A percentile compares a stretch with the other conserved stretches of the same genome.
Conservation (phyloP, 2,888 invertebrate genomes). For the Ectemnius cavifrons region DNA sequence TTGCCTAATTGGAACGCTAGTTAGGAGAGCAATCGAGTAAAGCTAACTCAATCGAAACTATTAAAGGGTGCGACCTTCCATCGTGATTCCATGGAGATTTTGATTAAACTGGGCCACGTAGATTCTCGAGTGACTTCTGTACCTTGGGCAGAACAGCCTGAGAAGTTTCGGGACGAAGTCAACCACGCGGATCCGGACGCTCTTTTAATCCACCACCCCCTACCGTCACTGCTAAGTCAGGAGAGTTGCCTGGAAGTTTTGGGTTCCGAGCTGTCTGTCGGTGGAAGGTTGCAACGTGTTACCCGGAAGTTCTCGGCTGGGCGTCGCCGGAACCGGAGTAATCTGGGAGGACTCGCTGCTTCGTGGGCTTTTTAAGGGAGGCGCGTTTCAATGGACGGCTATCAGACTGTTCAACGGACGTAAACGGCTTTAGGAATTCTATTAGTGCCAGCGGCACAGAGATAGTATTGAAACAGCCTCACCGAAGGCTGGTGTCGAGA, state of each 20-base stretch:
- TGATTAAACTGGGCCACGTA: too few species aligned
- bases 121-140: too few species aligned
- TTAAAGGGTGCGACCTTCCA: too few species aligned
- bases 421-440: slow-evolving; percentile 49
- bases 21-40: too few species aligned
- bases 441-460: slow-evolving; percentile 24
- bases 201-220: neutral
- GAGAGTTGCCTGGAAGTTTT: neutral
- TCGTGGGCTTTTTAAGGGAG: slow-evolving; percentile 31
- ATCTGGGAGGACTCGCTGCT: neutral
- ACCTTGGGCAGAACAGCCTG: too few species aligned
- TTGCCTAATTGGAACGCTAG: too few species aligned
- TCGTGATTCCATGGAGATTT: too few species aligned
- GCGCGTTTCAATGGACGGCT: slow-evolving; percentile 42
- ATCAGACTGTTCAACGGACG: slow-evolving; percentile 37
- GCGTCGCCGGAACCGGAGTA: neutral
- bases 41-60: too few species aligned
- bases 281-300: neutral
- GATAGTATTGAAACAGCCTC: slow-evolving; percentile 31
- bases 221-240: neutral
- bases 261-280: too few species aligned
- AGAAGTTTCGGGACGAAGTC: too few species aligned
- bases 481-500: neutral
- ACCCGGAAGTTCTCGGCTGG: slow-evolving; percentile 7
- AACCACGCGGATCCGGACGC: neutral